Percentiles rank a stretch among this genome's conserved stretches.
Evolutionary conservation across 2,113 vertebrate genomes (phyloP).

Genomic region (Grammomys surdaster): DNA sequence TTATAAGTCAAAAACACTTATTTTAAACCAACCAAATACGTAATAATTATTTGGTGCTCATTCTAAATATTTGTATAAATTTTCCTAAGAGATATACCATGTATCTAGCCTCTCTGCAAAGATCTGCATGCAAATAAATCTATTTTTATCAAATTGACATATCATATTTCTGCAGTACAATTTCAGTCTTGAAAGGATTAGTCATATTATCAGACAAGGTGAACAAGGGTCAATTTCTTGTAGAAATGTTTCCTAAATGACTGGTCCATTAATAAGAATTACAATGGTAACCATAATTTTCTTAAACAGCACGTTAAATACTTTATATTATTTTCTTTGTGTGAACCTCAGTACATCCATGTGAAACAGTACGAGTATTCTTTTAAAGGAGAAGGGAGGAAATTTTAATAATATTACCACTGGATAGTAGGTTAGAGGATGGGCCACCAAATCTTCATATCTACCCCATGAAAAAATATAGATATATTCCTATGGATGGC

Average conservation of each 20-base stretch:
- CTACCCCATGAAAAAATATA: not conserved
- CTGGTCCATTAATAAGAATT: not conserved
- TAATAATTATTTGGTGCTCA: not conserved
- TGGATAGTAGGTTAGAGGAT: not conserved
- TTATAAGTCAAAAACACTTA: not conserved
- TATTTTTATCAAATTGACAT: not conserved
- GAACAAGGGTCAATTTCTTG: not conserved
- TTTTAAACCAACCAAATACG: not conserved
- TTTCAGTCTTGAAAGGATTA: not conserved
- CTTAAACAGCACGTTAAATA: not conserved
- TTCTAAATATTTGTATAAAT: not conserved
- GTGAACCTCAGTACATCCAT: not conserved
- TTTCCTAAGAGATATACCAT: not conserved
- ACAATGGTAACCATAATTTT: not conserved
- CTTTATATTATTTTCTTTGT: constrained; percentile 5
- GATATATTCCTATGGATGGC: not conserved
- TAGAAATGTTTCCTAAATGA: not conserved
- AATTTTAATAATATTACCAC: not conserved
- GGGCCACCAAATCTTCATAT: not conserved
- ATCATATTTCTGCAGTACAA: not conserved
- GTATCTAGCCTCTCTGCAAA: not conserved
- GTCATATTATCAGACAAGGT: not conserved
- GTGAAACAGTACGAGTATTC: not conserved
- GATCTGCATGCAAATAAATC: not conserved
- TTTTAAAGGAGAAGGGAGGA: not conserved